Percentiles rank a stretch among this genome's conserved stretches.
Conservation (phyloP, 2,113 vertebrate genomes). For the Callipepla squamata region DNA sequence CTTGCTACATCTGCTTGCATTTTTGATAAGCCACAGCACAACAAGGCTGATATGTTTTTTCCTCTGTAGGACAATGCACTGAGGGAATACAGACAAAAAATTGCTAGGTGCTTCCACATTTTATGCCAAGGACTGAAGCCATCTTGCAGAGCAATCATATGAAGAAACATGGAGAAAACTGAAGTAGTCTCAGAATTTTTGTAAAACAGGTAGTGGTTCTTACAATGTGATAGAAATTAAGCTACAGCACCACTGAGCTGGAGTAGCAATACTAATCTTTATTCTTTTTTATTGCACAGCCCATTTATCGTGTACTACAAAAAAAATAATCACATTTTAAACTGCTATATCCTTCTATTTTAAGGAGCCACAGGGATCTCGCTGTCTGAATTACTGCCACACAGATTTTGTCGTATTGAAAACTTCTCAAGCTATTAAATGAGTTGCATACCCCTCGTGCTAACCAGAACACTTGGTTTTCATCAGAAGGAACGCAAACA, state of each 20-base stretch:
- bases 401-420: background rate
- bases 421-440: background rate
- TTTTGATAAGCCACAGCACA: background rate
- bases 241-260: background rate
- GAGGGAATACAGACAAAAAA: background rate
- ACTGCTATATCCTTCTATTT: background rate
- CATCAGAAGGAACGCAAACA: accelerated
- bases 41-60: background rate
- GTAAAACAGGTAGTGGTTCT: background rate
- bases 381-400: background rate
- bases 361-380: background rate
- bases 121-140: background rate
- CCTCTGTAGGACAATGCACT: background rate
- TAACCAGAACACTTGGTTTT: background rate
- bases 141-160: background rate
- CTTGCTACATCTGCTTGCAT: background rate
- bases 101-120: background rate
- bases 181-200: background rate
- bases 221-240: background rate
- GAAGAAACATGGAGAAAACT: background rate
- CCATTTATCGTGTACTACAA: background rate
- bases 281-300: background rate
- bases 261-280: background rate
- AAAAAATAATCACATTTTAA: background rate
- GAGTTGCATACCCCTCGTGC: background rate